Conservation (phyloP, 2,888 invertebrate species). For the Scrobipalpa atriplicella region DNA sequence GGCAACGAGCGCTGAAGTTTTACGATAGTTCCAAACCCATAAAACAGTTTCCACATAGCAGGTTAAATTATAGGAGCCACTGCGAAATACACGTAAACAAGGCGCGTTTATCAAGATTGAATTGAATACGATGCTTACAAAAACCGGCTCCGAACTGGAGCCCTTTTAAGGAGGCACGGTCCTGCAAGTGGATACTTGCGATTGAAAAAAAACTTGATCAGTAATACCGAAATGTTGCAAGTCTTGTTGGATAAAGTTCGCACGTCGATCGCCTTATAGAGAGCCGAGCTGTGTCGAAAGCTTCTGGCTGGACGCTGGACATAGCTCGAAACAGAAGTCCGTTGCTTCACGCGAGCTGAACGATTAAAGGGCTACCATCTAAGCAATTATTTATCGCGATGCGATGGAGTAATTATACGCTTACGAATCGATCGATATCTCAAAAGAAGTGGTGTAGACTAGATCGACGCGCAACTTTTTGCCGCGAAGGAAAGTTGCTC, state of each 20-base stretch:
- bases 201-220: conserved; percentile 71
- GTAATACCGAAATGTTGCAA: conserved; percentile 69
- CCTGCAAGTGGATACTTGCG: conserved; percentile 69
- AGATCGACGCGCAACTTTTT: conserved; percentile 72
- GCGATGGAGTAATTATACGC: conserved; percentile 67
- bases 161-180: conserved; percentile 66
- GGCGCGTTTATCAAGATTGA: conserved; percentile 68
- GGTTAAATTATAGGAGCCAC: conserved; percentile 41
- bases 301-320: conserved; percentile 36
- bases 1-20: conserved; percentile 27
- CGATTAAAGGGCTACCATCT: conserved; percentile 54
- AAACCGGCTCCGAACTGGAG: conserved; percentile 62
- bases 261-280: conserved; percentile 43
- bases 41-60: conserved; percentile 35
- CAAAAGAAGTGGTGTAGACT: conserved; percentile 54
- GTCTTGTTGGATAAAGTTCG: conserved; percentile 66
- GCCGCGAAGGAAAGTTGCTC: conserved; percentile 70
- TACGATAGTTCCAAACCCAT: conserved; percentile 28
- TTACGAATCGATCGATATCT: conserved; percentile 61
- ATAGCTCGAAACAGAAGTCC: conserved; percentile 45
- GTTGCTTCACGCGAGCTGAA: conserved; percentile 46
- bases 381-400: conserved; percentile 53
- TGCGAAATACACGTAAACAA: conserved; percentile 64
- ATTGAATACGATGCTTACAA: conserved; percentile 64
- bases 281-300: conserved; percentile 52